These are phyloP conservation scores for Oreotrochilus melanogaster DNA, from an alignment of 2,113 vertebrate species.

Conservation along the genomic window DNA sequence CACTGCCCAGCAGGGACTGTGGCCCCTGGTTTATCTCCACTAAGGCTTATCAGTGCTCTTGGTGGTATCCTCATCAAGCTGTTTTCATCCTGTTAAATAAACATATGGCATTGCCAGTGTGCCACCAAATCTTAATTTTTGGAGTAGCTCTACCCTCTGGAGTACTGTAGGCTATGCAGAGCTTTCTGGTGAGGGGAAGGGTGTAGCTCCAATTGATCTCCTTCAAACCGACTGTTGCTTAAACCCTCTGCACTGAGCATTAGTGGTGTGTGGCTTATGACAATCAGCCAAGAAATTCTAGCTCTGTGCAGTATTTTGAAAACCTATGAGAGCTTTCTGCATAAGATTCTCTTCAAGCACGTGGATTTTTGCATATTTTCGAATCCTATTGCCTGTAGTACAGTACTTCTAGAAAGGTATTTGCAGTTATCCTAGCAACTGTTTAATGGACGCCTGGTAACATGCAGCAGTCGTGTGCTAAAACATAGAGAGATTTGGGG, in stretches of 20 bases:
- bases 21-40: accelerated
- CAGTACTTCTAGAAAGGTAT: neutral
- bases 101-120: neutral
- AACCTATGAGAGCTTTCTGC: neutral
- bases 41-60: neutral
- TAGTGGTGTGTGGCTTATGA: neutral
- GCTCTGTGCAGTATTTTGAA: neutral
- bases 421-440: neutral
- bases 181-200: neutral
- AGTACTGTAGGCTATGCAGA: neutral
- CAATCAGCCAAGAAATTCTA: neutral
- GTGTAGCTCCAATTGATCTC: neutral
- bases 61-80: neutral
- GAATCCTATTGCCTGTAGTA: neutral
- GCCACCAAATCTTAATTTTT: accelerated
- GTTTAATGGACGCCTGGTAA: neutral
- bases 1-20: neutral
- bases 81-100: neutral
- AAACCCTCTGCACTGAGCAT: neutral
- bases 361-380: neutral
- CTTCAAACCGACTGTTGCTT: neutral
- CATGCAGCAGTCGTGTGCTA: neutral
- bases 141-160: neutral
- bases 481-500: neutral
- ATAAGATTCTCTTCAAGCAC: neutral